These are phyloP conservation scores for Antheraea pernyi DNA, from an alignment of 1,140 invertebrate species.

Conservation along the genomic window DNA sequence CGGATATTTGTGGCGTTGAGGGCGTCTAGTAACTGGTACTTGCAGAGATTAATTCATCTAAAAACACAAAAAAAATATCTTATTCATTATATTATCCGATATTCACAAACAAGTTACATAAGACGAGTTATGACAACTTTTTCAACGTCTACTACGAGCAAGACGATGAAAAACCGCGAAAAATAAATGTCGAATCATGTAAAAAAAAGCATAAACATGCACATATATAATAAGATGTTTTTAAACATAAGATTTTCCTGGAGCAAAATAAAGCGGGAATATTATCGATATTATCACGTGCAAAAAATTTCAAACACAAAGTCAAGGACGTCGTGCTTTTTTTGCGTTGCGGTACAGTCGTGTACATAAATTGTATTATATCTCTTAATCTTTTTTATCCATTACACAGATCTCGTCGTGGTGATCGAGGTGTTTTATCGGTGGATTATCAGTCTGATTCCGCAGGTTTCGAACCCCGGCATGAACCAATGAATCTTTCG, in stretches of 20 bases:
- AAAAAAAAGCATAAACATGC: not conserved
- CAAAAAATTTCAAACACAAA: conserved; percentile 3
- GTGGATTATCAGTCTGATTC: too few relatives aligned
- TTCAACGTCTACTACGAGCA: not conserved
- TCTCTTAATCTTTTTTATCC: too few relatives aligned
- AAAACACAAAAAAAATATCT: too few relatives aligned
- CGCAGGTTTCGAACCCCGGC: too few relatives aligned
- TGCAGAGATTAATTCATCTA: too few relatives aligned
- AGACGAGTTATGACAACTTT: not conserved
- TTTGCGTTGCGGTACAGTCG: not conserved
- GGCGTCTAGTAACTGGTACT: too few relatives aligned
- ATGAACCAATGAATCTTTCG: too few relatives aligned
- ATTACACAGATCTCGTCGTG: too few relatives aligned
- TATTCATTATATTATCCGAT: too few relatives aligned
- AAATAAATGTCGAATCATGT: not conserved
- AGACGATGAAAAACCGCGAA: not conserved
- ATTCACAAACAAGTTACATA: not conserved
- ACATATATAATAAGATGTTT: not conserved
- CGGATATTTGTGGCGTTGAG: too few relatives aligned
- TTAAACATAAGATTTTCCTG: not conserved
- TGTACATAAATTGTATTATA: not conserved
- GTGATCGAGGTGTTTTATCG: too few relatives aligned
- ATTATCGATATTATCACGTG: not conserved
- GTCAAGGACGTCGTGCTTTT: not conserved
- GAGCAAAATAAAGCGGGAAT: not conserved